phyloP scores from a whole-genome alignment of 1,140 invertebrate genomes.

The Nebria ingens region DNA sequence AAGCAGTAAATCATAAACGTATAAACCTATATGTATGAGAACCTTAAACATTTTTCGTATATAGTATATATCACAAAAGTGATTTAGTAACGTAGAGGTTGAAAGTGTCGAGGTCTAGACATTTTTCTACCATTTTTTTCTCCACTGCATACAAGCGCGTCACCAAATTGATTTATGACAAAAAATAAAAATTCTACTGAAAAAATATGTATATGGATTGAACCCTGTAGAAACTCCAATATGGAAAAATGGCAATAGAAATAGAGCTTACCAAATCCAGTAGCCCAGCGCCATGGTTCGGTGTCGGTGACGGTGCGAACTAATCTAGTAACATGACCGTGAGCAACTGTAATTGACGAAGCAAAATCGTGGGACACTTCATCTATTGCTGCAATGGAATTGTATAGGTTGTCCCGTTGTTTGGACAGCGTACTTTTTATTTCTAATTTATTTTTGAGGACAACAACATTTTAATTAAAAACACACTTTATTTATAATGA shows the following conservation, averaged over 20 bases:
- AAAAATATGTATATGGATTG: not conserved
- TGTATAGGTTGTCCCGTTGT: slow-evolving; percentile 17
- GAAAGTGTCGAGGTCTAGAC: no score
- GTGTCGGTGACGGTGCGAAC: slow-evolving; percentile 14
- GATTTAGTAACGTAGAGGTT: no score
- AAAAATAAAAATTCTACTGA: not conserved
- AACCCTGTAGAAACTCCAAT: no score
- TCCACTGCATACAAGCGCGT: no score
- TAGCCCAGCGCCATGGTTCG: slow-evolving; percentile 25
- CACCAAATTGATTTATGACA: no score
- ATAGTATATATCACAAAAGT: no score
- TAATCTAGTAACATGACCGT: slow-evolving; percentile 12
- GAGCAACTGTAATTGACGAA: slow-evolving; percentile 15
- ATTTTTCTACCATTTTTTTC: no score
- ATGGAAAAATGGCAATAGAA: no score
- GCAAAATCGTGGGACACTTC: slow-evolving; percentile 18
- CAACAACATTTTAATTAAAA: not conserved
- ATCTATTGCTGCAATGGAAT: slow-evolving; percentile 18
- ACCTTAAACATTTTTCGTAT: no score
- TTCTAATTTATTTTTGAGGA: slow-evolving; percentile 13
- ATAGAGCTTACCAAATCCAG: slow-evolving; percentile 12
- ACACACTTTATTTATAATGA: not conserved
- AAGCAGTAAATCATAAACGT: no score
- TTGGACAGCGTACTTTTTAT: slow-evolving; percentile 17
- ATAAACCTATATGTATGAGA: no score